Percentiles rank a stretch among this genome's conserved stretches.
These are phyloP conservation scores for Rhorus exstirpatorius DNA, from an alignment of 2,888 invertebrate species.

Conservation along the genomic window DNA sequence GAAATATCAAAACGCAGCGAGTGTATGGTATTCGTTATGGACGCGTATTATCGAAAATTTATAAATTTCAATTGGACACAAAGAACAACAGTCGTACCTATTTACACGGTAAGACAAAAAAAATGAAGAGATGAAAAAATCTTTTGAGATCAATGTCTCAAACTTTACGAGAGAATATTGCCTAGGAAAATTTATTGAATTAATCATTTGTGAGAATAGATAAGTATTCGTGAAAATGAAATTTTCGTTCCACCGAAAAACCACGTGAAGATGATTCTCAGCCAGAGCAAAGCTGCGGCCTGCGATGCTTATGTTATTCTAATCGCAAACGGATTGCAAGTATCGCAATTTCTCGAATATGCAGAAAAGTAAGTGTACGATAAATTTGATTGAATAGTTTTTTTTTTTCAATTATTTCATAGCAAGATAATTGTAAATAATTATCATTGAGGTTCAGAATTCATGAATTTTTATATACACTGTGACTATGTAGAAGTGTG, in stretches of 20 bases:
- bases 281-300: slow-evolving; percentile 87
- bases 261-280: slow-evolving; percentile 73
- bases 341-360: slow-evolving; percentile 89
- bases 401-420: slow-evolving; percentile 33
- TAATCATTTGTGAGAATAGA: slow-evolving; percentile 70
- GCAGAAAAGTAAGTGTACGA: slow-evolving; percentile 88
- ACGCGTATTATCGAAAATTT: slow-evolving; percentile 78
- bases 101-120: slow-evolving; percentile 75
- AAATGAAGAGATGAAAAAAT: not conserved
- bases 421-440: slow-evolving; percentile 91
- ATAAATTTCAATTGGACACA: slow-evolving; percentile 71
- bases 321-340: slow-evolving; percentile 91
- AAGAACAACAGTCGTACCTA: slow-evolving; percentile 65
- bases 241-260: slow-evolving; percentile 76
- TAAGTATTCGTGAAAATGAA: slow-evolving; percentile 80
- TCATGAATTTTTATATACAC: too few relatives aligned
- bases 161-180: not conserved
- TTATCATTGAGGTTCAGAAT: too few relatives aligned
- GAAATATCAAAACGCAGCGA: slow-evolving; percentile 77
- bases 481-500: too few relatives aligned
- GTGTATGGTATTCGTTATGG: slow-evolving; percentile 81
- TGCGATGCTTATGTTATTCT: slow-evolving; percentile 92
- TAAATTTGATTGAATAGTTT: slow-evolving; percentile 1
- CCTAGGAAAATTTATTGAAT: slow-evolving; percentile 16
- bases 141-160: not conserved